Evolutionary conservation across 2,113 vertebrate genomes (phyloP).

Genomic region (Grallaria varia): DNA sequence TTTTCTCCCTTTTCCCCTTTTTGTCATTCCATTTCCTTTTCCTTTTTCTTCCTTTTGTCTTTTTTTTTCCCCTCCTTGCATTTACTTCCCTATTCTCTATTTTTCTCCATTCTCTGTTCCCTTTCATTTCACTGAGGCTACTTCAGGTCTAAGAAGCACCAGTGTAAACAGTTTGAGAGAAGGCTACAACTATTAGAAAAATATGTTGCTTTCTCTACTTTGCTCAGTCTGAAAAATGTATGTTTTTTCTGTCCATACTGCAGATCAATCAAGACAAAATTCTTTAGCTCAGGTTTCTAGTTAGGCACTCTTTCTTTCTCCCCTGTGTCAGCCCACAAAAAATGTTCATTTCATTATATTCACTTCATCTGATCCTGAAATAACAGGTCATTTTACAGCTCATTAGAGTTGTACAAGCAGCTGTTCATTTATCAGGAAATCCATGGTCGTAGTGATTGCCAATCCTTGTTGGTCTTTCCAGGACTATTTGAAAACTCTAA

Average conservation of each 20-base stretch:
- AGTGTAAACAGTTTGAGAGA: background rate
- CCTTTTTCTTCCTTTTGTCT: background rate
- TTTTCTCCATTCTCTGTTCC: background rate
- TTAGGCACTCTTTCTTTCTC: too few species aligned
- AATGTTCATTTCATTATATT: background rate
- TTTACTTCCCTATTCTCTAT: background rate
- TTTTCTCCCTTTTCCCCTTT: background rate
- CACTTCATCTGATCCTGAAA: background rate
- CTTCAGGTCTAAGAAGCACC: background rate
- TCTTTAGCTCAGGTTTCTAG: background rate
- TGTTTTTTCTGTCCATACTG: fast-evolving
- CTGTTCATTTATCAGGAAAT: background rate
- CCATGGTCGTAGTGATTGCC: background rate
- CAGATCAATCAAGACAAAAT: background rate
- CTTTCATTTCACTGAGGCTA: background rate
- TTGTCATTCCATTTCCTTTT: background rate
- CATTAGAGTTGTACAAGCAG: background rate
- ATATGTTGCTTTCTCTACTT: fast-evolving
- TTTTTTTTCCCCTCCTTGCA: background rate
- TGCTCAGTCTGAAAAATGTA: background rate
- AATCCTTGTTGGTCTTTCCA: background rate
- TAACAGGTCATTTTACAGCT: background rate
- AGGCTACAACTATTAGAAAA: background rate
- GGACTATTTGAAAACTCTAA: background rate
- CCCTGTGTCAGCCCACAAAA: background rate